phyloP scores from a whole-genome alignment of 1,140 invertebrate genomes.

The Goniozus legneri region DNA sequence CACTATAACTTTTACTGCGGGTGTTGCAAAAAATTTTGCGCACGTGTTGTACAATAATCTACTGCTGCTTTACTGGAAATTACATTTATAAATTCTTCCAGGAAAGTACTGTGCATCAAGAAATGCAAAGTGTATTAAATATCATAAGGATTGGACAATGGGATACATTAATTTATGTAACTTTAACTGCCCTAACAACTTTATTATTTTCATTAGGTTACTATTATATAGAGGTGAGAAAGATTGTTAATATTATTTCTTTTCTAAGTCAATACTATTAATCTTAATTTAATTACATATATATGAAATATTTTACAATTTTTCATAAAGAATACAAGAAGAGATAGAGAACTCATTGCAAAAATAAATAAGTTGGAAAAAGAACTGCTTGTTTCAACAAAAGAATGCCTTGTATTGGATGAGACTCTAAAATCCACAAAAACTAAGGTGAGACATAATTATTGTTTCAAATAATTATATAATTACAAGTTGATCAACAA shows the following conservation, averaged over 20 bases:
- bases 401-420: slow-evolving; percentile 67
- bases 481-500: too few species aligned
- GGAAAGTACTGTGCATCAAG: slow-evolving; percentile 17
- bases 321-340: slow-evolving; percentile 57
- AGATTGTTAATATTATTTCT: slow-evolving; percentile 8
- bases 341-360: slow-evolving; percentile 59
- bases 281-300: slow-evolving; percentile 12
- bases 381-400: slow-evolving; percentile 50
- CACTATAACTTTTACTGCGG: too few species aligned
- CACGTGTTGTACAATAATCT: too few species aligned
- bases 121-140: not conserved
- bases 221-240: slow-evolving; percentile 69
- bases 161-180: slow-evolving; percentile 40
- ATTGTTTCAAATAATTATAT: too few species aligned
- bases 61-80: too few species aligned
- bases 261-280: slow-evolving; percentile 18
- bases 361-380: slow-evolving; percentile 64
- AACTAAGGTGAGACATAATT: slow-evolving; percentile 55
- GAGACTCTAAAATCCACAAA: slow-evolving; percentile 64
- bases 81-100: too few species aligned
- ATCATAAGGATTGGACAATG: slow-evolving; percentile 21
- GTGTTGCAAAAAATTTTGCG: too few species aligned
- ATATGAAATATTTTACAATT: slow-evolving; percentile 7
- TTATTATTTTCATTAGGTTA: slow-evolving; percentile 72
- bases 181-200: slow-evolving; percentile 65